These are phyloP conservation scores for Ceraclea dissimilis DNA, from an alignment of 2,888 invertebrate genomes.

Conservation along the genomic window DNA sequence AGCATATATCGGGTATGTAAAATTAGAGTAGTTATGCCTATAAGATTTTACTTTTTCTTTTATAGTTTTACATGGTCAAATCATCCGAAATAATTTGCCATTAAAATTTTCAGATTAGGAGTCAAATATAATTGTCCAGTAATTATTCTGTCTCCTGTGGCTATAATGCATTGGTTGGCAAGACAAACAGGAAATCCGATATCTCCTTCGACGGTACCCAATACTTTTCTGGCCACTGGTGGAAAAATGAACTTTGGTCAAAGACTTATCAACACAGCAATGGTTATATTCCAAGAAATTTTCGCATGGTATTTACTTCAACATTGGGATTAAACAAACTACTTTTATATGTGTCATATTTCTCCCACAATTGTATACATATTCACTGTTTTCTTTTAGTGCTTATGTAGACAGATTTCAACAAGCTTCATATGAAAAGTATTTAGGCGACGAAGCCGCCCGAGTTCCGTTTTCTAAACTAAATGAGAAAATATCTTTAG, in stretches of 20 bases:
- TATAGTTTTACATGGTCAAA: too few species aligned
- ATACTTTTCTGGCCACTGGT: slow-evolving; percentile 13
- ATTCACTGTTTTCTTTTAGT: too few species aligned
- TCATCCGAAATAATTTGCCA: too few species aligned
- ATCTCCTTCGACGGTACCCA: slow-evolving; percentile 15
- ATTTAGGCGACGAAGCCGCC: slow-evolving; percentile 20
- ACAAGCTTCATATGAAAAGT: slow-evolving; percentile 13
- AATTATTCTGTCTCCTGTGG: slow-evolving; percentile 18
- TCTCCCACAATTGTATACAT: too few species aligned
- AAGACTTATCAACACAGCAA: slow-evolving; percentile 13
- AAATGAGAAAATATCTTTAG: slow-evolving; percentile 17
- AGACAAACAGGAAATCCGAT: slow-evolving; percentile 17
- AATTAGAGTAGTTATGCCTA: too few species aligned
- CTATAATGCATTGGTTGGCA: slow-evolving; percentile 20
- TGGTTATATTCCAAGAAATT: slow-evolving; percentile 13
- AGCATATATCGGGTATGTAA: slow-evolving; percentile 14
- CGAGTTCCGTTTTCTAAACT: slow-evolving; percentile 21
- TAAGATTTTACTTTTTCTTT: too few species aligned
- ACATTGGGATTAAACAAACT: too few species aligned
- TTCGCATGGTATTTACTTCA: neutral
- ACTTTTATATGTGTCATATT: too few species aligned
- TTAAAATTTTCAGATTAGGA: slow-evolving; percentile 15
- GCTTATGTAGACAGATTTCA: too few species aligned
- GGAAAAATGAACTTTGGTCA: slow-evolving; percentile 18
- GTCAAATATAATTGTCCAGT: slow-evolving; percentile 23